Conservation (phyloP, 2,888 invertebrate species). For the Lepidochrysops patricia region DNA sequence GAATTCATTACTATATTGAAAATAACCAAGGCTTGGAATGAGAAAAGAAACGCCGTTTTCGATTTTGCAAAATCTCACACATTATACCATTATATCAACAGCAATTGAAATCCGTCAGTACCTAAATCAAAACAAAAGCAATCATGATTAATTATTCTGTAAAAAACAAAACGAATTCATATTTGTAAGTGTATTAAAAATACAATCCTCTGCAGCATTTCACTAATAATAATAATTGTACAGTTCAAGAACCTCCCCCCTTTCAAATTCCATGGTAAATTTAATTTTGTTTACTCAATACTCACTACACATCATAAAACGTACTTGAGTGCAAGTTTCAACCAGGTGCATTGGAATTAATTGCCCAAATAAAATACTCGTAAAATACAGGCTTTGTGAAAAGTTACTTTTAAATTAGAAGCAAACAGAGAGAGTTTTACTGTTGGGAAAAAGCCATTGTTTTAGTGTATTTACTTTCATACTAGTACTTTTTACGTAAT, state of each 20-base stretch:
- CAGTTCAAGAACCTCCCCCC: slow-evolving; percentile 29
- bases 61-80: neutral
- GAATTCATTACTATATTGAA: too few relatives aligned
- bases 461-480: neutral
- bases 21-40: too few relatives aligned
- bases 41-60: neutral
- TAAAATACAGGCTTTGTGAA: slow-evolving; percentile 30
- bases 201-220: neutral
- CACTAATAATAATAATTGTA: slow-evolving; percentile 17
- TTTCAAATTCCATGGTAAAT: slow-evolving; percentile 34
- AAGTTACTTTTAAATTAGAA: slow-evolving; percentile 31
- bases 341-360: slow-evolving; percentile 41
- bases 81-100: neutral
- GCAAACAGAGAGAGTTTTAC: slow-evolving; percentile 16
- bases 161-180: slow-evolving; percentile 15
- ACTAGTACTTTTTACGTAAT: neutral
- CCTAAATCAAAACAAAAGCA: slow-evolving; percentile 14
- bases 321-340: slow-evolving; percentile 36
- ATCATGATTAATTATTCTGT: slow-evolving; percentile 11
- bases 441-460: neutral
- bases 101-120: slow-evolving; percentile 7
- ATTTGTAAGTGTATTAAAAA: neutral
- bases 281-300: slow-evolving; percentile 37
- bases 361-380: slow-evolving; percentile 45
- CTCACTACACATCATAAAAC: slow-evolving; percentile 29